Conservation (phyloP, 2,113 vertebrate genomes). For the Oreochromis niloticus region DNA sequence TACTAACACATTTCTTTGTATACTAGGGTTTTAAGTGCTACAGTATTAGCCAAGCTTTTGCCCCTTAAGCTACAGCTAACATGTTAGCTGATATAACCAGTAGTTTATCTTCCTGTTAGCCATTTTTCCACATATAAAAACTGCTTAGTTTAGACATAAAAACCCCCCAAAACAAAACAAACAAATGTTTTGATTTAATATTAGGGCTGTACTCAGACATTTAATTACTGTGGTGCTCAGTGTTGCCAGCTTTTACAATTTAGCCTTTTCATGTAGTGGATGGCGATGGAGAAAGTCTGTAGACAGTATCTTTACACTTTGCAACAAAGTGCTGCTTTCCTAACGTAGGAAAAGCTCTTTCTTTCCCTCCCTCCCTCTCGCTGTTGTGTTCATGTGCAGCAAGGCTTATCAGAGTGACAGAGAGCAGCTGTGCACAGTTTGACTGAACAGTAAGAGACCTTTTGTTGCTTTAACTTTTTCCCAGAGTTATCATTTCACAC, state of each 20-base stretch:
- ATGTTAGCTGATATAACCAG: background rate
- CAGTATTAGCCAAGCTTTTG: background rate
- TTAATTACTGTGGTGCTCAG: background rate
- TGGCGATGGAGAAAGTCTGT: accelerated
- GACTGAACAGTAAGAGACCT: background rate
- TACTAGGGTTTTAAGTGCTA: background rate
- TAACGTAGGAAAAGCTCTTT: background rate
- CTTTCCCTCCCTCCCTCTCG: accelerated
- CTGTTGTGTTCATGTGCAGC: background rate
- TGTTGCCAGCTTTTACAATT: background rate
- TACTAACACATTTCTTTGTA: background rate
- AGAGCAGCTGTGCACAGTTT: background rate
- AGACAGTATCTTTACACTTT: background rate
- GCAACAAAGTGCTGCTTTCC: background rate
- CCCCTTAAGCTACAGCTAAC: background rate
- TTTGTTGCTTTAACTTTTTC: background rate
- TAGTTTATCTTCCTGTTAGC: background rate
- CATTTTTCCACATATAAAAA: background rate
- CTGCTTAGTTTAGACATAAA: background rate
- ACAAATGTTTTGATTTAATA: background rate
- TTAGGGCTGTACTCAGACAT: background rate
- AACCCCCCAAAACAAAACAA: background rate
- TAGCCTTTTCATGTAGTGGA: background rate
- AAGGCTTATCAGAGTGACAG: background rate
- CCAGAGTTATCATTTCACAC: background rate